A percentile compares a stretch with the other conserved stretches of the same genome.
phyloP scores from a whole-genome alignment of 2,113 vertebrate species.

The Mustelus asterias region DNA sequence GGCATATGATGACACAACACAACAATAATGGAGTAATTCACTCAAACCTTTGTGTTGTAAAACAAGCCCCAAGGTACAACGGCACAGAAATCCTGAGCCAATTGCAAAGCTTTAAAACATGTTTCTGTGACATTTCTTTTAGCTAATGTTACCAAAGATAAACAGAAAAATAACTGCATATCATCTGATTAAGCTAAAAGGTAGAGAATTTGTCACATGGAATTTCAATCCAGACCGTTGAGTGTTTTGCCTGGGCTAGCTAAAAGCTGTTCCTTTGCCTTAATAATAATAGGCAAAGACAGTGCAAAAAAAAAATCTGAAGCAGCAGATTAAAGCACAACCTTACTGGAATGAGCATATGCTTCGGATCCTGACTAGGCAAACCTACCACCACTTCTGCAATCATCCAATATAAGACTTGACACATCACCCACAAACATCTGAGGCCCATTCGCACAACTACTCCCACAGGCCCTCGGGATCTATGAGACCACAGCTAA shows the following conservation, averaged over 20 bases:
- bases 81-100: neutral
- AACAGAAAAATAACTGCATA: no score
- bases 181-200: neutral
- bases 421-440: constrained; percentile 37
- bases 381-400: neutral
- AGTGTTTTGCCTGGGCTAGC: neutral
- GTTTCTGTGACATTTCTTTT: neutral
- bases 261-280: neutral
- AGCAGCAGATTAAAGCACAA: neutral
- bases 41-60: neutral
- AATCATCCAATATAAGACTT: neutral
- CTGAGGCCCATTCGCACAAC: constrained; percentile 1
- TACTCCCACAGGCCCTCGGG: neutral
- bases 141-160: neutral
- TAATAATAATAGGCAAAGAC: neutral
- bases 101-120: neutral
- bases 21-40: neutral
- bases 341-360: constrained; percentile 17
- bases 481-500: constrained; percentile 15
- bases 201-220: neutral
- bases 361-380: neutral
- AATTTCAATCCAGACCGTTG: neutral
- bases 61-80: neutral
- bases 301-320: neutral
- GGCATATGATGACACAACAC: neutral